phyloP scores from a whole-genome alignment of 1,140 invertebrate genomes.

The Panagrolaimus sp. region DNA sequence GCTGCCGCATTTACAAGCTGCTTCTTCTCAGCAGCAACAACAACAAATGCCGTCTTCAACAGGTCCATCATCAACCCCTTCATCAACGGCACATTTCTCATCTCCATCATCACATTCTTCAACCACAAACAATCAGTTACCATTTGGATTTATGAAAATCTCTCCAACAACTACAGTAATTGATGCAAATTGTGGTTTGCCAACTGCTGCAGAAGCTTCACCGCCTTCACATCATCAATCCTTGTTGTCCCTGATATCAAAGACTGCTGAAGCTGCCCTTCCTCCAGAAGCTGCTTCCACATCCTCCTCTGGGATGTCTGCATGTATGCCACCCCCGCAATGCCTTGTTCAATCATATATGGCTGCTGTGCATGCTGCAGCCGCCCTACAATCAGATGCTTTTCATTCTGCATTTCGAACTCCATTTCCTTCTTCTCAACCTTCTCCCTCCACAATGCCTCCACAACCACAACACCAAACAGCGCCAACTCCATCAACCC shows the following conservation, averaged over 20 bases:
- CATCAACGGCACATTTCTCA: background rate
- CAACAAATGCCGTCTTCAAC: background rate
- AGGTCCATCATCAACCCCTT: background rate
- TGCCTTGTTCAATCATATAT: background rate
- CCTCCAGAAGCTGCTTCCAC: constrained; percentile 4
- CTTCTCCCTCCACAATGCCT: background rate
- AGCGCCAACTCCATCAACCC: constrained; percentile 9
- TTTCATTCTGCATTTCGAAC: background rate
- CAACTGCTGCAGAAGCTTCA: background rate
- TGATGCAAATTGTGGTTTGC: background rate
- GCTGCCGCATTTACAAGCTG: background rate
- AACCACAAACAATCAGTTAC: background rate
- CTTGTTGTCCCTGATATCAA: background rate
- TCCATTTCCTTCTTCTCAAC: background rate
- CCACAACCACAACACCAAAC: background rate
- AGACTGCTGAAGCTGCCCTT: constrained; percentile 3
- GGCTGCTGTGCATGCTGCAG: constrained; percentile 9
- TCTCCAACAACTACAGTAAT: constrained; percentile 1
- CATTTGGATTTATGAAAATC: constrained; percentile 7
- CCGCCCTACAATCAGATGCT: background rate
- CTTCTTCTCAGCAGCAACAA: background rate
- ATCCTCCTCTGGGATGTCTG: background rate
- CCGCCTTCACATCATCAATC: background rate
- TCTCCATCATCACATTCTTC: background rate
- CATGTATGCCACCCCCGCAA: background rate